These are phyloP conservation scores for Panopea generosa DNA, from an alignment of 2,888 invertebrate species.

Conservation along the genomic window DNA sequence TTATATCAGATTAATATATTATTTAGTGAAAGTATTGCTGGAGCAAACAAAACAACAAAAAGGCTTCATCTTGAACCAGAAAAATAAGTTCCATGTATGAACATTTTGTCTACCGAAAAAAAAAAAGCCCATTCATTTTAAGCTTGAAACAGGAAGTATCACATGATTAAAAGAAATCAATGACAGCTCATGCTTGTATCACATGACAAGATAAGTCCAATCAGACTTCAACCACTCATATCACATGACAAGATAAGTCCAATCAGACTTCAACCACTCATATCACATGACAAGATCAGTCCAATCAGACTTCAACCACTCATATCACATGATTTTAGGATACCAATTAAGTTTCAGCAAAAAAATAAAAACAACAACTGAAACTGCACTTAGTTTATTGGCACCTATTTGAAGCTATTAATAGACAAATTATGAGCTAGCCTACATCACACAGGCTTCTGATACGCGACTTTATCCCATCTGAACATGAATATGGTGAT, in stretches of 20 bases:
- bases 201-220: conserved; percentile 49
- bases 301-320: conserved; percentile 39
- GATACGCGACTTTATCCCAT: neutral
- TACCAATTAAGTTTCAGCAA: conserved; percentile 15
- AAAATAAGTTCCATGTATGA: no score
- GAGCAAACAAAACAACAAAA: no score
- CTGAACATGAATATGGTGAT: conserved; percentile 12
- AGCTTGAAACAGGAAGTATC: conserved; percentile 15
- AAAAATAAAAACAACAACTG: neutral
- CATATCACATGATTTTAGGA: conserved; percentile 57
- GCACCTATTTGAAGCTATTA: conserved; percentile 32
- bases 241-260: conserved; percentile 37
- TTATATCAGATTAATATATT: no score
- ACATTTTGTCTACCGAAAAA: no score
- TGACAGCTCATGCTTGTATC: conserved; percentile 48
- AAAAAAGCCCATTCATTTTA: no score
- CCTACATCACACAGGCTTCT: conserved; percentile 8
- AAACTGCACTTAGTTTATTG: conserved; percentile 16
- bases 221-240: conserved; percentile 40
- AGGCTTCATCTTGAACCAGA: no score
- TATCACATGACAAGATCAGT: conserved; percentile 41
- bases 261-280: conserved; percentile 38
- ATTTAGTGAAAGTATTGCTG: no score
- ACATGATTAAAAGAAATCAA: conserved; percentile 44
- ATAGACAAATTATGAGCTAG: conserved; percentile 8